phyloP scores from a whole-genome alignment of 2,797 vertebrate species.

The Buceros bicornis region DNA sequence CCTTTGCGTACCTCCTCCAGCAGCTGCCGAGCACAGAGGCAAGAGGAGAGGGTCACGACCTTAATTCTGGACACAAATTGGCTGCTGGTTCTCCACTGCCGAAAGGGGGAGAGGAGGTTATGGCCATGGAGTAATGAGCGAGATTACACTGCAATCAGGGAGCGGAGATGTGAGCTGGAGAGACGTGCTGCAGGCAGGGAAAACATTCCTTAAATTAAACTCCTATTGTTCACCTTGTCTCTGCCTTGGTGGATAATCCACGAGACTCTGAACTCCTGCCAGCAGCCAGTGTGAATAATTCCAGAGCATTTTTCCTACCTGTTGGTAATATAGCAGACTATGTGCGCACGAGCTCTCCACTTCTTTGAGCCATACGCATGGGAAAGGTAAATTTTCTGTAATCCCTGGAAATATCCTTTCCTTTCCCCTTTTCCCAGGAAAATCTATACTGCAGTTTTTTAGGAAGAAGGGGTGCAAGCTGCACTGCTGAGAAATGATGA shows the following conservation, averaged over 20 bases:
- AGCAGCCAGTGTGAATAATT: conserved; percentile 22
- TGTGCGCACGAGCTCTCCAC: rapidly evolving
- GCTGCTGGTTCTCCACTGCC: conserved; percentile 13
- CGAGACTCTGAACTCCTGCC: neutral
- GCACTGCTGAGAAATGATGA: neutral
- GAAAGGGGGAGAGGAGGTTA: neutral
- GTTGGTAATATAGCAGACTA: neutral
- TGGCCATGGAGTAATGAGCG: neutral
- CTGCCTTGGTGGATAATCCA: conserved; percentile 22
- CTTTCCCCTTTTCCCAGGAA: neutral
- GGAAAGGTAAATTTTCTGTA: neutral
- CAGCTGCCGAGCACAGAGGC: neutral
- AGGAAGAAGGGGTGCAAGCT: neutral
- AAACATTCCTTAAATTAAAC: conserved; percentile 52
- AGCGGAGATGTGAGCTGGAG: neutral
- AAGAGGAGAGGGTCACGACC: conserved; percentile 56
- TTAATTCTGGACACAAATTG: conserved; percentile 63
- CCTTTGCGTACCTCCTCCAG: neutral
- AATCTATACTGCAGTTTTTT: neutral
- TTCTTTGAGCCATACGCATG: neutral
- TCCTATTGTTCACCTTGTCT: conserved; percentile 15
- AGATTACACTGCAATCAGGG: conserved; percentile 50
- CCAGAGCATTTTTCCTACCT: neutral
- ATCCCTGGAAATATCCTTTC: neutral
- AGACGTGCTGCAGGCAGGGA: neutral